Evolutionary conservation across 2,113 vertebrate genomes (phyloP).

Genomic region (Cololabis saira): DNA sequence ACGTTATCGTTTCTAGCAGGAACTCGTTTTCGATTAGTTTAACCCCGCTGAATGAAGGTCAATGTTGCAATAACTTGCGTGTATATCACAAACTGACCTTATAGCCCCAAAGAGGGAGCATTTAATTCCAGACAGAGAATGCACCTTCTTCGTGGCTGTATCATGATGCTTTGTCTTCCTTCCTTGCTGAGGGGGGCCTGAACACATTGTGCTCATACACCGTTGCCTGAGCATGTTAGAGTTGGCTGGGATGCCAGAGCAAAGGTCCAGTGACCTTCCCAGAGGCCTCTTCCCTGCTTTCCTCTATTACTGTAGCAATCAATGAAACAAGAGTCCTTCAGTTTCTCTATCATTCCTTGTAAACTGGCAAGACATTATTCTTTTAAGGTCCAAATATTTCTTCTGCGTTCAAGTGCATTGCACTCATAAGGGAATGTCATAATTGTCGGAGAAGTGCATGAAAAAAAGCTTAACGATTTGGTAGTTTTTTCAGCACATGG

Average conservation of each 20-base stretch:
- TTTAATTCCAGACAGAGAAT: constrained; percentile 25
- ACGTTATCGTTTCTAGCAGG: neutral
- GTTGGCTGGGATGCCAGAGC: constrained; percentile 51
- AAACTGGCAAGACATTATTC: constrained; percentile 9
- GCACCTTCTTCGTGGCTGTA: constrained; percentile 16
- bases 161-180: constrained; percentile 59
- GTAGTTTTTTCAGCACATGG: constrained; percentile 10
- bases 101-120: neutral
- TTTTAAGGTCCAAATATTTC: neutral
- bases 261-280: constrained; percentile 23
- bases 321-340: constrained; percentile 20
- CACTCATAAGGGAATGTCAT: neutral
- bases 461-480: constrained; percentile 14
- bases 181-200: constrained; percentile 59
- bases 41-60: neutral
- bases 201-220: constrained; percentile 54
- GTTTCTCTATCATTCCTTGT: constrained; percentile 4
- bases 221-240: constrained; percentile 60
- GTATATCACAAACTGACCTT: constrained; percentile 10
- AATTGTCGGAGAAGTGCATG: constrained; percentile 9
- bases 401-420: neutral
- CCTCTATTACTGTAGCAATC: constrained; percentile 31
- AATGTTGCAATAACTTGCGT: neutral
- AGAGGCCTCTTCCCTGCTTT: constrained; percentile 18
- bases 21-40: neutral